Base-by-base conservation (phyloP, 2,113 vertebrate genomes). In the Acanthochromis polyacanthus region DNA sequence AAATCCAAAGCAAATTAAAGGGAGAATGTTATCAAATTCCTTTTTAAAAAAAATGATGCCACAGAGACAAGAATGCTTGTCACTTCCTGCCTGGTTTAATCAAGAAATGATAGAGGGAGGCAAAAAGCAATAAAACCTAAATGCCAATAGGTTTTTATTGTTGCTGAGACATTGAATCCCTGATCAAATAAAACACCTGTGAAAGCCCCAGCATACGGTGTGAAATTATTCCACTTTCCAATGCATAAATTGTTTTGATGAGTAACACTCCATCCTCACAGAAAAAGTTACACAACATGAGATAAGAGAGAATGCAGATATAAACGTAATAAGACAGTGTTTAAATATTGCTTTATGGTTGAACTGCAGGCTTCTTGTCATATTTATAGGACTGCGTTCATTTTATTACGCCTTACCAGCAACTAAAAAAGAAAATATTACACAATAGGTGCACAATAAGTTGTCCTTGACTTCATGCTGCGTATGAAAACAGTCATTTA, bases 101-200 rank as follows among this genome's bases (percentile, higher is more conserved):
- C 78, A 89, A 74, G 66, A 80, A 68, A 80, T 77, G 45, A 88
- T 75, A 48, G 32, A 71, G 75, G 46, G 22, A 83, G 79, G 80
- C 64, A 80, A 85, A 90, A 88, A 90, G 65, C 83, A 90, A 91
- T 91, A 92, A 87, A 80, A 80, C 66, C 60, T 69, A 81, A 83
- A 88, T 75, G 61, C 55, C 82, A 81, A 80, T 86, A 64, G 23
- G 17, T 50, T 50, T 55, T 77, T 40, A 76, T 85, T 81, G 78
- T 87, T 63, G 58, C 75, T 32, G 73, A 88, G 84, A 79, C 68
- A 63, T 56, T 52, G 16, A 51, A 57, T 83, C 83, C 80, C 87
- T 81, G 69, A 88, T 90, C 85, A 75, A 85, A 88, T 90, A 62
- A 84, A 81, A 57, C 79, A 71, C 65, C 60, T 48, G 58, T 32